Percentiles rank a stretch among this genome's conserved stretches.
These are phyloP conservation scores for Melinopterus prodromus DNA, from an alignment of 2,888 invertebrate species.

Conservation along the genomic window DNA sequence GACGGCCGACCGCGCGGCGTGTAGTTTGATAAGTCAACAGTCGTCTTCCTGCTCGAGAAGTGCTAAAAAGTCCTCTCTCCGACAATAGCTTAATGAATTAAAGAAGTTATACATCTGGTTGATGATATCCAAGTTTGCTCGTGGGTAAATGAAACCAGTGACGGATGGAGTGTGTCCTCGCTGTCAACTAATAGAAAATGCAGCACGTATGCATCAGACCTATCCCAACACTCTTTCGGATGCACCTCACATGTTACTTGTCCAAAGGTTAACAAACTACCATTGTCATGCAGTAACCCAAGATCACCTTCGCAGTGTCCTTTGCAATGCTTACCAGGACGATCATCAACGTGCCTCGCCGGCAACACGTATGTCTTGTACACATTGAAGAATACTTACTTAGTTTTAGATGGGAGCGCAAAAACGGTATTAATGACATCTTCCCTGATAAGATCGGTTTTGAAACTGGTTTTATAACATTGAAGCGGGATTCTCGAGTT, in stretches of 20 bases:
- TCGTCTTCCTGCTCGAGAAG: neutral
- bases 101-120: too few species aligned
- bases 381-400: neutral
- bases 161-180: neutral
- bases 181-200: constrained; percentile 28
- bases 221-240: constrained; percentile 53
- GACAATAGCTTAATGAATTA: too few species aligned
- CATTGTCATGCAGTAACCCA: constrained; percentile 48
- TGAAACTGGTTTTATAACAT: neutral
- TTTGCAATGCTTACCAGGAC: constrained; percentile 9
- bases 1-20: neutral
- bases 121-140: too few species aligned
- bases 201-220: constrained; percentile 48
- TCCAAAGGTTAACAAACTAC: constrained; percentile 54
- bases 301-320: constrained; percentile 35
- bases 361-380: neutral
- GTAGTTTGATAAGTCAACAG: neutral
- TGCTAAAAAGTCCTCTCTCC: neutral
- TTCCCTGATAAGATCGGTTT: neutral
- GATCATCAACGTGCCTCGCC: neutral
- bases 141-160: neutral
- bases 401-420: neutral
- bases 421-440: constrained; percentile 4
- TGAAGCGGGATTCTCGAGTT: neutral
- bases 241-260: constrained; percentile 49